Conservation (phyloP, 2,888 invertebrate species). For the Lamellibrachia satsuma region DNA sequence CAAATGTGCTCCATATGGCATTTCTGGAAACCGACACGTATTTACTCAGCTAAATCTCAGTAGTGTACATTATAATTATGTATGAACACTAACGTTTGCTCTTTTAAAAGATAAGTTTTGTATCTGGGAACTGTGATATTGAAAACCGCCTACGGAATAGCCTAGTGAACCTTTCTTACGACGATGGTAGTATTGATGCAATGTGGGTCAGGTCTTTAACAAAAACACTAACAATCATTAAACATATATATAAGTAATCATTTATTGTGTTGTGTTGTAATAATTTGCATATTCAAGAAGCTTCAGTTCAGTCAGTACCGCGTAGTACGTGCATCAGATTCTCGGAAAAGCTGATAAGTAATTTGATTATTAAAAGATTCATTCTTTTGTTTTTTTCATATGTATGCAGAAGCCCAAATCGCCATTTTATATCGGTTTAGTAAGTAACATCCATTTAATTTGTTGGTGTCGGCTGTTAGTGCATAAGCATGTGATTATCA, state of each 20-base stretch:
- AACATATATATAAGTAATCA: background rate
- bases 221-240: background rate
- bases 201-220: background rate
- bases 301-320: background rate
- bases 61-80: too few relatives aligned
- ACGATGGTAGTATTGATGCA: background rate
- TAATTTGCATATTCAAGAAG: background rate
- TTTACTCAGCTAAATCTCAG: too few relatives aligned
- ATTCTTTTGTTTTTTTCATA: background rate
- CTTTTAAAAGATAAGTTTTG: background rate
- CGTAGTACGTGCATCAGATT: background rate
- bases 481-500: background rate
- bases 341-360: background rate
- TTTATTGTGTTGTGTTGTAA: background rate
- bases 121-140: background rate
- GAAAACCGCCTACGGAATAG: background rate
- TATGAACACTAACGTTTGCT: too few relatives aligned
- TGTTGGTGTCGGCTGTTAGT: background rate
- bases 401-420: background rate
- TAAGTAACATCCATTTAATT: background rate
- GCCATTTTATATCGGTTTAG: background rate
- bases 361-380: background rate
- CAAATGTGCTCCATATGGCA: too few relatives aligned
- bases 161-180: background rate
- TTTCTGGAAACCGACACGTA: too few relatives aligned